Base-by-base conservation (phyloP, 2,113 vertebrate species). In the Dendrocopos noguchii region DNA sequence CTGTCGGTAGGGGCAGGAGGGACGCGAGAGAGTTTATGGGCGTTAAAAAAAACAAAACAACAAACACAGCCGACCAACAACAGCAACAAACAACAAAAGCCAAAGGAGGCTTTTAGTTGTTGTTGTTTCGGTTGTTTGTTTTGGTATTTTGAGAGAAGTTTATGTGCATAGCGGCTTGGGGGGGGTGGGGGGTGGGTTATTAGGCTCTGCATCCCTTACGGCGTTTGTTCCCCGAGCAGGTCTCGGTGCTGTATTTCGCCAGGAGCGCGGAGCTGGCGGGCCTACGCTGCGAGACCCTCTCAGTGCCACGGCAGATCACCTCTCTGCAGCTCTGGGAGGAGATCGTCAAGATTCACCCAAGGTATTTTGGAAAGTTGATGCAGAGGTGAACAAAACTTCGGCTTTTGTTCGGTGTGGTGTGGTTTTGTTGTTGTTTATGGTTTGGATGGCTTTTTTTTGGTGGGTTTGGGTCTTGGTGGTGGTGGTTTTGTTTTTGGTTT, bases 201-300 rank as follows among this genome's bases (percentile, higher is more conserved):
- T 17, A 52, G 85, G 82, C 71, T 57, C 11, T n/a, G 39, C 34
- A 14, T 2, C 17, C 8, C 64, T 80, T 50, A 90, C 1, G 16
- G 65, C 15, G 6, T 47, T 7, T 63, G 33, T 63, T 82, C 15
- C 67, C 56, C 12, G 31, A 0, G 52, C 92, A 98, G 98, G 96
- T 98, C 6, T 80, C 94, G 39, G 98, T 99, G 93, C 77, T 99
- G 94, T 99, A 99, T 94, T 99, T 99, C 80, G 99, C 99, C 50
- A 96, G 98, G 96, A 99, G 99, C 88, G 98, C 97, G 5, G 99
- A 99, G 93, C 97, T 99, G 92, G 93, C 98, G 1, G 99, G 98
- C 8, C 63, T 98, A 46, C 98, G 97, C 91, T 96, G 98, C 16
- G 98, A 99, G 97, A 93, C 70, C 12, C 91, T 98, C 52, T 95